Evolutionary conservation across 2,888 invertebrate genomes (phyloP).

Genomic region (Tachystola acroxantha): DNA sequence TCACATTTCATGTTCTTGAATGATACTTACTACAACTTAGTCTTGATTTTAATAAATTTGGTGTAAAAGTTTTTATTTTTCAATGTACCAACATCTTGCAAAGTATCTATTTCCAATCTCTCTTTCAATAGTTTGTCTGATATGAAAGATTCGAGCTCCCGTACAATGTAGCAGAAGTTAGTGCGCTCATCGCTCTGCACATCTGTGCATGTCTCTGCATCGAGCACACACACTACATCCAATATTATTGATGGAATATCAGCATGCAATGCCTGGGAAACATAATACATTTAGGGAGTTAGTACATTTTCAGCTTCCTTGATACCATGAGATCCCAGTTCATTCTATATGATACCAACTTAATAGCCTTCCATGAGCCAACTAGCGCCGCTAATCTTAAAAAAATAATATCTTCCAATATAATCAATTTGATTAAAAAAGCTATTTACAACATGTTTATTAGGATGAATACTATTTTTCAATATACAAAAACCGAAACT

Average conservation of each 20-base stretch:
- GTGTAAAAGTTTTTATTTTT: constrained; percentile 94
- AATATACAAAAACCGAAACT: too few species aligned
- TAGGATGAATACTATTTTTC: too few species aligned
- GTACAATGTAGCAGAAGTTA: constrained; percentile 87
- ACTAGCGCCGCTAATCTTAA: too few species aligned
- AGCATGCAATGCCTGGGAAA: constrained; percentile 82
- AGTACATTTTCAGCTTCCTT: background rate
- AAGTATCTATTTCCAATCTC: constrained; percentile 93
- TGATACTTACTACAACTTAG: constrained; percentile 95
- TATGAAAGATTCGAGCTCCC: constrained; percentile 88
- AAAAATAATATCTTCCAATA: too few species aligned
- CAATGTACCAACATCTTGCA: constrained; percentile 94
- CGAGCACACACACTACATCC: constrained; percentile 90
- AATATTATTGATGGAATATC: constrained; percentile 90
- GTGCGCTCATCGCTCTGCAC: constrained; percentile 84
- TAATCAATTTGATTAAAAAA: too few species aligned
- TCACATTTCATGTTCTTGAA: too few species aligned
- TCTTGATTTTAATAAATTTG: constrained; percentile 98
- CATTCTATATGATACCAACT: background rate
- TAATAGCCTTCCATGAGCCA: too few species aligned
- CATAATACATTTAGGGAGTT: background rate
- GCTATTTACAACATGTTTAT: too few species aligned
- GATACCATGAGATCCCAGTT: background rate
- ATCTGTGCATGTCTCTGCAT: constrained; percentile 88
- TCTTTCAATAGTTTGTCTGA: constrained; percentile 94